phyloP scores from a whole-genome alignment of 1,140 invertebrate species.

The Diabrotica undecimpunctata region DNA sequence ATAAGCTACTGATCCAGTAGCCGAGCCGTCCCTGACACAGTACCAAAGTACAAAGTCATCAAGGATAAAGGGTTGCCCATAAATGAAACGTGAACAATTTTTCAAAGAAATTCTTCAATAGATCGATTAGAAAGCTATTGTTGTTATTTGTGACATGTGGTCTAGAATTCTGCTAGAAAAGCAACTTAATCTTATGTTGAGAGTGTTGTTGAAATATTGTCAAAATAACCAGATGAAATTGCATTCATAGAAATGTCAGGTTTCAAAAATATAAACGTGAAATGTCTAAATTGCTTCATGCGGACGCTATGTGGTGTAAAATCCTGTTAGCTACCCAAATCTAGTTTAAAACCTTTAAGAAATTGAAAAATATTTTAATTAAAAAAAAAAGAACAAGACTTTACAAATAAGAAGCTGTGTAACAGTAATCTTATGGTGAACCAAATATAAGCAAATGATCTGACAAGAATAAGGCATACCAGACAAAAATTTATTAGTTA shows the following conservation, averaged over 20 bases:
- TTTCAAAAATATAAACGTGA: not conserved
- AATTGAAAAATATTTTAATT: too few species aligned
- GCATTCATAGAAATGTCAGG: not conserved
- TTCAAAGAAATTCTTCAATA: not conserved
- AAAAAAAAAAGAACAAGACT: too few species aligned
- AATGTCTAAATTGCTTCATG: not conserved
- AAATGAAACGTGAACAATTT: not conserved
- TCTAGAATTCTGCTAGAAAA: not conserved
- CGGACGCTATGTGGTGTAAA: not conserved
- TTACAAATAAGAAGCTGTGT: too few species aligned
- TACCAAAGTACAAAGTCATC: not conserved
- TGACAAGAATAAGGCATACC: too few species aligned
- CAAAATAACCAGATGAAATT: not conserved
- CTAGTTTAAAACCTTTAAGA: too few species aligned
- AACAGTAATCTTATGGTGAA: too few species aligned
- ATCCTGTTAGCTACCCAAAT: not conserved
- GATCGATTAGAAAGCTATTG: not conserved
- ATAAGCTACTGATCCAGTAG: too few species aligned
- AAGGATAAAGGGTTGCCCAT: not conserved
- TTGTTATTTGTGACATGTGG: slow-evolving; percentile 2
- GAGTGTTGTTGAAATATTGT: not conserved
- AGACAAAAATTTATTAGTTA: too few species aligned
- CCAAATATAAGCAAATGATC: too few species aligned
- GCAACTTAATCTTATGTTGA: not conserved
- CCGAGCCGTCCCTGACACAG: not conserved